phyloP scores from a whole-genome alignment of 92 coral and sea anemone species.

The Micromussa lordhowensis region DNA sequence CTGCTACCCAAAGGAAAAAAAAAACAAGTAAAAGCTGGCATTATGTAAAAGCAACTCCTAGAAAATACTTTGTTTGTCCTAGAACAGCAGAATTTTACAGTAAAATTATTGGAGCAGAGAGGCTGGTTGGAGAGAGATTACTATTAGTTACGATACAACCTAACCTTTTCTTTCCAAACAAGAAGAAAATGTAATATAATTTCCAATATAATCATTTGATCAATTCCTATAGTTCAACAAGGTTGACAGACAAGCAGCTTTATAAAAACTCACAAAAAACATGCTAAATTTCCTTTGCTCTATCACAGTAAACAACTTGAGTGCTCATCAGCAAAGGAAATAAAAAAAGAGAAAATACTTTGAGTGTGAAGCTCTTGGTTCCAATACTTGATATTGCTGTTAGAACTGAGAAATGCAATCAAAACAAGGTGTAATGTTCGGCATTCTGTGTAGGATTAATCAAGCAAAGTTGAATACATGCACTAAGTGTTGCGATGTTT shows the following conservation, averaged over 20 bases:
- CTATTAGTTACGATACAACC: neutral
- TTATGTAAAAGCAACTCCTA: neutral
- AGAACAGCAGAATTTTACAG: neutral
- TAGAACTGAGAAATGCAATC: neutral
- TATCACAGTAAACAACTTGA: neutral
- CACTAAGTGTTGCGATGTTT: neutral
- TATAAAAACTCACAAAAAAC: neutral
- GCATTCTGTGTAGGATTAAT: neutral
- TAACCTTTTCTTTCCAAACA: neutral
- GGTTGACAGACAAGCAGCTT: neutral
- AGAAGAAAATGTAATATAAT: conserved; percentile 15
- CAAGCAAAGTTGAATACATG: neutral
- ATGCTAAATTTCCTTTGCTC: neutral
- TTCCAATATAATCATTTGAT: neutral
- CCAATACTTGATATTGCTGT: conserved; percentile 8
- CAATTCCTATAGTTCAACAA: conserved; percentile 7
- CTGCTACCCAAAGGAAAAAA: neutral
- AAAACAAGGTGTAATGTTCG: neutral
- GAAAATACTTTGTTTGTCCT: neutral
- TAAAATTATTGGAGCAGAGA: neutral
- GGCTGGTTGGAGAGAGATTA: neutral
- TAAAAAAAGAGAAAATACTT: conserved; percentile 1
- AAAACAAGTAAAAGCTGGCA: neutral
- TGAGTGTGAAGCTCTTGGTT: conserved; percentile 5
- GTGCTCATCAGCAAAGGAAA: neutral